phyloP scores from a whole-genome alignment of 2,888 invertebrate species.

The Zaprionus lineosus region DNA sequence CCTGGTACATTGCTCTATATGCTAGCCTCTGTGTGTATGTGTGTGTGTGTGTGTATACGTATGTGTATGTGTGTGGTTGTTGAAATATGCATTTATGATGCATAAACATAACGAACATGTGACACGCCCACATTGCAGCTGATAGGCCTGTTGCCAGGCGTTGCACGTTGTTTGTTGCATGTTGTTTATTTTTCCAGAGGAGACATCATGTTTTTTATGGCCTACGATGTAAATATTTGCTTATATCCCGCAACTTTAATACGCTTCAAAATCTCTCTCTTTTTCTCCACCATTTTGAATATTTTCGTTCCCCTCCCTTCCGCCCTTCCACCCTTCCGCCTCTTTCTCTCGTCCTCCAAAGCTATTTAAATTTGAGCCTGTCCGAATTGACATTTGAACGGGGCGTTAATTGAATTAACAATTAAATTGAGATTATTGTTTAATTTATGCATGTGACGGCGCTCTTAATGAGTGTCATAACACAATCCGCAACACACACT shows the following conservation, averaged over 20 bases:
- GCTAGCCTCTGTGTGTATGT: no score
- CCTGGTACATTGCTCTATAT: constrained; percentile 9
- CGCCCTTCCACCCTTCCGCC: not conserved
- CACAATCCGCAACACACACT: not conserved
- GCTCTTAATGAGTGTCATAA: constrained; percentile 49
- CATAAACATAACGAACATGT: constrained; percentile 58
- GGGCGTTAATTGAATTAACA: constrained; percentile 65
- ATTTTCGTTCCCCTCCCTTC: not conserved
- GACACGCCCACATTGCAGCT: constrained; percentile 34
- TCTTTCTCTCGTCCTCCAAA: not conserved
- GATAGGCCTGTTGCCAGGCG: constrained; percentile 21
- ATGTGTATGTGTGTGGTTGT: no score
- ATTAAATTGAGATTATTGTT: constrained; percentile 64
- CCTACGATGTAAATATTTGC: constrained; percentile 50
- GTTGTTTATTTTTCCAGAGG: constrained; percentile 58
- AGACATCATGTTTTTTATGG: constrained; percentile 51
- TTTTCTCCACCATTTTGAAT: not conserved
- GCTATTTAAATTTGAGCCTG: constrained; percentile 1
- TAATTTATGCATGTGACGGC: constrained; percentile 59
- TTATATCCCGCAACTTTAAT: constrained; percentile 26
- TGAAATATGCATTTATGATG: constrained; percentile 68
- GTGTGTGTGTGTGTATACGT: no score
- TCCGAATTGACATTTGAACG: constrained; percentile 42
- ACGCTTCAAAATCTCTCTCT: not conserved
- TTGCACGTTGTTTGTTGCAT: constrained; percentile 37